Conservation (phyloP, 2,113 vertebrate species). For the Neolamprologus ventralis region DNA sequence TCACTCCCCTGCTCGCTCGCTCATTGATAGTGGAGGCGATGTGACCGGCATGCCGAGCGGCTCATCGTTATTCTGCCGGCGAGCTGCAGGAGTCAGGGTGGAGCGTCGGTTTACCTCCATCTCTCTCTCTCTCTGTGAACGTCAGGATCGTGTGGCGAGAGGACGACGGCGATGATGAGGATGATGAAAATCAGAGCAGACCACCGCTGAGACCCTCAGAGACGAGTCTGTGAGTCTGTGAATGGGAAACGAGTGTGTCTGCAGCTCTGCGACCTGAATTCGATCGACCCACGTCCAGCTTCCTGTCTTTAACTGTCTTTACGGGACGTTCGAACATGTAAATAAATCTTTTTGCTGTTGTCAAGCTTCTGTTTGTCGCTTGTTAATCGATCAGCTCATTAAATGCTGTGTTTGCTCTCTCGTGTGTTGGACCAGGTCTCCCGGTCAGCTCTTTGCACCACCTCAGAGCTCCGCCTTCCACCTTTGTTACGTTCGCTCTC, state of each 20-base stretch:
- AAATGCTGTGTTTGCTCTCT: not conserved
- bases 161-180: not conserved
- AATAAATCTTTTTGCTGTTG: not conserved
- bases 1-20: constrained; percentile 6
- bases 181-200: not conserved
- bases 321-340: not conserved
- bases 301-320: not conserved
- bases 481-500: not conserved
- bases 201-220: not conserved
- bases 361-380: not conserved
- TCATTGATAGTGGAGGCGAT: constrained; percentile 55
- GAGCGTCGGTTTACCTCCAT: constrained; percentile 49
- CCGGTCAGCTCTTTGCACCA: accelerated
- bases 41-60: constrained; percentile 57
- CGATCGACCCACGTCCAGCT: accelerated
- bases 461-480: not conserved
- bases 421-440: accelerated
- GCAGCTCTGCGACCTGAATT: not conserved
- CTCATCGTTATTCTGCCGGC: constrained; percentile 60
- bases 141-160: not conserved
- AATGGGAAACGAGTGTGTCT: not conserved
- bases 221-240: not conserved
- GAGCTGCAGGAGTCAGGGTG: constrained; percentile 28
- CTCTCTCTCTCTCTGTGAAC: not conserved
- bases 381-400: not conserved